Evolutionary conservation across 2,113 vertebrate species (phyloP).

Genomic region (Odobenus rosmarus): DNA sequence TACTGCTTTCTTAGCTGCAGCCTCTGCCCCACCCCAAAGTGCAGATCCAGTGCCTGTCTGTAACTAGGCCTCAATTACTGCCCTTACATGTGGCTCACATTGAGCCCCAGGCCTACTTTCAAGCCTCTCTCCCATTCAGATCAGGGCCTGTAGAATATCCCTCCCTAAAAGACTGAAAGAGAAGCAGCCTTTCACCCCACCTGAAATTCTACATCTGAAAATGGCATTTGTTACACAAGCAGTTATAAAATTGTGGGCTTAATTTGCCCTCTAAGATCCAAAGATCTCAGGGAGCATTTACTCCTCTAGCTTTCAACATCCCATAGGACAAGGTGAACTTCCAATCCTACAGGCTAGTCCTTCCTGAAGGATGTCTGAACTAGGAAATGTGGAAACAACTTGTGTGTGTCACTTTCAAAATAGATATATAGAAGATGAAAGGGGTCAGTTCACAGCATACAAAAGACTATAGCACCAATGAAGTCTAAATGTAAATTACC

Average conservation of each 20-base stretch:
- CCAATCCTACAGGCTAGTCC: background rate
- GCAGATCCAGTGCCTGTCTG: background rate
- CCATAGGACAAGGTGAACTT: background rate
- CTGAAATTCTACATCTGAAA: background rate
- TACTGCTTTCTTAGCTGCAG: background rate
- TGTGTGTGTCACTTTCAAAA: background rate
- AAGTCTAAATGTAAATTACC: background rate
- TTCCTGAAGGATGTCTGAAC: background rate
- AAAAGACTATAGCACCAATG: background rate
- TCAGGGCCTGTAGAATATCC: background rate
- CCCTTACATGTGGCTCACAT: background rate
- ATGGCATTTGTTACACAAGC: background rate
- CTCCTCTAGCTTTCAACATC: background rate
- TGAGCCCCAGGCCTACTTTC: too few species aligned
- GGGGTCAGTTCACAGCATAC: background rate
- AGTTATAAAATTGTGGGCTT: background rate
- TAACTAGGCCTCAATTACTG: background rate
- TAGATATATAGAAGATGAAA: background rate
- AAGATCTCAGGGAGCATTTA: background rate
- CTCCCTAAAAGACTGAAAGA: background rate
- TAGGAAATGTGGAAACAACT: background rate
- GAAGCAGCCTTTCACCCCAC: background rate
- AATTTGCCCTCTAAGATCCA: background rate
- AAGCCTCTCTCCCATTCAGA: background rate
- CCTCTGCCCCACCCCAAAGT: background rate